Percentiles rank a stretch among this genome's conserved stretches.
Evolutionary conservation across 2,888 invertebrate genomes (phyloP).

Genomic region (Drosophila kanekoi): DNA sequence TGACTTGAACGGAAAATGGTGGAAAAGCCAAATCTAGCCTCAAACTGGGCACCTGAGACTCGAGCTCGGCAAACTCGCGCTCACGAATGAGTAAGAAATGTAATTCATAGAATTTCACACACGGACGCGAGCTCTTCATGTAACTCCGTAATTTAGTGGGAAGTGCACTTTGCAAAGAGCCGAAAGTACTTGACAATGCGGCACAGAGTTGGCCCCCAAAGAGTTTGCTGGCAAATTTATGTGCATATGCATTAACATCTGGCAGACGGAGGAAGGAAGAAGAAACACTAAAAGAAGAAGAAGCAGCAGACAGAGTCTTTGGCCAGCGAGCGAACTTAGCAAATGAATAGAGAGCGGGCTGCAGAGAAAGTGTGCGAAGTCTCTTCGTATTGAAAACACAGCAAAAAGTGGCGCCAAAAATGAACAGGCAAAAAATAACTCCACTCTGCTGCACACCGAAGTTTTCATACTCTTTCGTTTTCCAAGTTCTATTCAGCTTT

Average conservation of each 20-base stretch:
- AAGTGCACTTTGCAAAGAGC: constrained; percentile 18
- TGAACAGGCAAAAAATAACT: too few relatives aligned
- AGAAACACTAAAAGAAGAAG: not conserved
- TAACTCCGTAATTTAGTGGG: constrained; percentile 14
- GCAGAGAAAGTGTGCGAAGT: not conserved
- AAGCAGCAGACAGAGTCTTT: constrained; percentile 2
- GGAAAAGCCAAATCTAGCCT: too few relatives aligned
- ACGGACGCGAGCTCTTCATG: not conserved
- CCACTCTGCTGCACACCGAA: too few relatives aligned
- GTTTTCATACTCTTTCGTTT: too few relatives aligned
- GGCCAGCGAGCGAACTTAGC: constrained; percentile 60
- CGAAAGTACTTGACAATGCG: constrained; percentile 27
- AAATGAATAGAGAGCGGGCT: constrained; percentile 54
- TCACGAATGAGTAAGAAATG: not conserved
- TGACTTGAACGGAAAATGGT: too few relatives aligned
- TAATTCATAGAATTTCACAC: constrained; percentile 20
- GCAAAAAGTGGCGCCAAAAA: constrained; percentile 51
- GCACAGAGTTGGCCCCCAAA: constrained; percentile 17
- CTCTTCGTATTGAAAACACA: constrained; percentile 42
- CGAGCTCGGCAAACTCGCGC: too few relatives aligned
- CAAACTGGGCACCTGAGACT: too few relatives aligned
- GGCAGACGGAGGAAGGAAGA: not conserved
- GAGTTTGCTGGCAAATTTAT: constrained; percentile 55
- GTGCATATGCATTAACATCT: constrained; percentile 73
- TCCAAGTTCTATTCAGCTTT: too few relatives aligned